Percentiles rank a stretch among this genome's conserved stretches.
These are phyloP conservation scores for Prolemur simus DNA, from an alignment of 2,113 vertebrate species.

Conservation along the genomic window DNA sequence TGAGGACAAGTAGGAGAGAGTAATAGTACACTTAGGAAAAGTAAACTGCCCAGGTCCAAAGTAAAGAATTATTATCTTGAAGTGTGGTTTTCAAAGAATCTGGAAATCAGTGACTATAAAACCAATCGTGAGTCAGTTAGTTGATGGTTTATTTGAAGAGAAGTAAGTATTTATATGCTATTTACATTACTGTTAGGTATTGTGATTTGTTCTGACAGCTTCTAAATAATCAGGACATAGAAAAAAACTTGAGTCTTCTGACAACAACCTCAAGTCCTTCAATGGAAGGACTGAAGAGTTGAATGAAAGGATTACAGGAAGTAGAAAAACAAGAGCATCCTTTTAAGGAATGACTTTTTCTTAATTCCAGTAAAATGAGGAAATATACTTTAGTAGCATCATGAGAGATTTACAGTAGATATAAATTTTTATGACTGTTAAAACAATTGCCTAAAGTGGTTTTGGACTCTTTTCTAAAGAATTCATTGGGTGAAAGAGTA, in stretches of 20 bases:
- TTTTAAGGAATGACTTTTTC: not conserved
- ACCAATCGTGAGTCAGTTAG: not conserved
- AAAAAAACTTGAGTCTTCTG: not conserved
- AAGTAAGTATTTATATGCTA: not conserved
- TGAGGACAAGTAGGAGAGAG: not conserved
- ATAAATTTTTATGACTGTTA: not conserved
- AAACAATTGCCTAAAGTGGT: not conserved
- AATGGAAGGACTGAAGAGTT: not conserved
- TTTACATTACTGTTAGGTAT: not conserved
- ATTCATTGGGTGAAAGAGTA: not conserved
- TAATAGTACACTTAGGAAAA: not conserved
- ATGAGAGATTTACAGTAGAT: not conserved
- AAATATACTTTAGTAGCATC: not conserved
- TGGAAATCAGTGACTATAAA: not conserved
- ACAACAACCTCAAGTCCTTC: not conserved
- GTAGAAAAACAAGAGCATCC: not conserved
- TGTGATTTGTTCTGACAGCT: not conserved
- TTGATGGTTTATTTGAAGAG: slow-evolving; percentile 3
- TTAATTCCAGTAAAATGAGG: not conserved
- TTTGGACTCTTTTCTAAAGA: not conserved
- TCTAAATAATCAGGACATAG: not conserved
- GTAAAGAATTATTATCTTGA: not conserved
- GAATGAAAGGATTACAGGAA: not conserved
- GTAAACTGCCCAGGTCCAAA: not conserved
- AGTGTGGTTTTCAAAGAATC: not conserved